These are phyloP conservation scores for Salticus scenicus DNA, from an alignment of 2,888 invertebrate species.

Conservation along the genomic window DNA sequence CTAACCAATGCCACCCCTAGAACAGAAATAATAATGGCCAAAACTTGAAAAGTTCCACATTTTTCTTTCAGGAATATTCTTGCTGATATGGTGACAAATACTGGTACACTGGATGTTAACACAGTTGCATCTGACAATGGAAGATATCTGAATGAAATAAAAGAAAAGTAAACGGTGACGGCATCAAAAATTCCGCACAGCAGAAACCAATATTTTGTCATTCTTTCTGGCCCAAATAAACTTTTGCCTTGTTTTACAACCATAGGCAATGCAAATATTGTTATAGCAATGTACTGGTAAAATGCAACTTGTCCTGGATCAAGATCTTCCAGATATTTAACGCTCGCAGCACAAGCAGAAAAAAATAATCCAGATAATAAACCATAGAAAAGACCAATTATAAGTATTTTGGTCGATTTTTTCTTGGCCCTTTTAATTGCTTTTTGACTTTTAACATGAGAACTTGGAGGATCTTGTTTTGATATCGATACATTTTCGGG, in stretches of 20 bases:
- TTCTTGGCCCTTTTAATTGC: neutral
- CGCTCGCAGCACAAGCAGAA: constrained; percentile 92
- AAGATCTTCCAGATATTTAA: constrained; percentile 86
- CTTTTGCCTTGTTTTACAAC: constrained; percentile 86
- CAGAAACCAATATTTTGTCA: constrained; percentile 82
- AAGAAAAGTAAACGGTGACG: constrained; percentile 90
- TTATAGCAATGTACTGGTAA: constrained; percentile 89
- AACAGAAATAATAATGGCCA: constrained; percentile 88
- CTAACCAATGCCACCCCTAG: constrained; percentile 91
- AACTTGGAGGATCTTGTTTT: neutral
- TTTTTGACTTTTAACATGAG: neutral
- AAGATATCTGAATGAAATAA: constrained; percentile 93
- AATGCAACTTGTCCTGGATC: constrained; percentile 92
- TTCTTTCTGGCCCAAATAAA: constrained; percentile 85
- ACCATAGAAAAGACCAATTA: constrained; percentile 67
- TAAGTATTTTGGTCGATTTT: constrained; percentile 74
- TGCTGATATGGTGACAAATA: constrained; percentile 84
- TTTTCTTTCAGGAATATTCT: constrained; percentile 86
- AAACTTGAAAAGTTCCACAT: constrained; percentile 88
- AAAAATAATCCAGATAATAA: constrained; percentile 80
- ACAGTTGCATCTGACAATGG: constrained; percentile 93
- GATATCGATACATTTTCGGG: neutral
- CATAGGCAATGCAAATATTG: constrained; percentile 89
- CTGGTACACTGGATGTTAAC: constrained; percentile 92
- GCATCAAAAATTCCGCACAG: constrained; percentile 90